Evolutionary conservation across 2,888 invertebrate genomes (phyloP), one percentile per base, ranked within the genome.

Genomic region (Netelia virgata): DNA sequence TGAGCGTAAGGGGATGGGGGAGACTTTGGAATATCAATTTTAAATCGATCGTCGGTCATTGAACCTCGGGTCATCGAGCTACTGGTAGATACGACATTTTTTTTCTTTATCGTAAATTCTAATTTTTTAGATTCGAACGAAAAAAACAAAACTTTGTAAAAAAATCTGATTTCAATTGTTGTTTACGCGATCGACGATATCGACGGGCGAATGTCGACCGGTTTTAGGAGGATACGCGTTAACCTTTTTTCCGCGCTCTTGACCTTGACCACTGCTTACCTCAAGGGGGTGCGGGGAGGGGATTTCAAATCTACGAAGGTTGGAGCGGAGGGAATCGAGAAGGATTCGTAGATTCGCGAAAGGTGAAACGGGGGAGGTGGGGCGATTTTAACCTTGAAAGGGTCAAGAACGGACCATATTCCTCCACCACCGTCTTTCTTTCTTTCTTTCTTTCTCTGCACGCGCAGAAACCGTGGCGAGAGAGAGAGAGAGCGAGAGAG

Each of bases 361-460:
- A 76, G 84, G 69, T 28, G 28, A 28, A 28, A 28, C 28, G 28
- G 28, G 28, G 28, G 28, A 28, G 28, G 23, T 1, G 28, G 28
- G 23, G 28, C 76, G 73, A 69, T 79, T 82, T 87, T 88, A 88
- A 87, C 87, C 87, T 90, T 88, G 88, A 88, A 77, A 76, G 89
- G 72, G 76, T 84, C 77, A 69, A 76, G 68, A 20, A 63, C 43
- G 47, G 68, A 59, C 73, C n/a, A 20, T 47, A 68, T 41, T 80
- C 23, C n/a, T 50, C 66, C 18, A 9, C 18, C 57, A 18, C 83
- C 73, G 61, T 70, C 76, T 83, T 84, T 76, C 84, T 75, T 87
- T 82, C 79, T 84, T 59, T 70, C 76, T 83, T 84, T 76, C 84
- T 75, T 87, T 82, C 79, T 84, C 81, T 76, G 61, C 61, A 55